Conservation (phyloP, 2,797 vertebrate species). For the Xenops minutus region DNA sequence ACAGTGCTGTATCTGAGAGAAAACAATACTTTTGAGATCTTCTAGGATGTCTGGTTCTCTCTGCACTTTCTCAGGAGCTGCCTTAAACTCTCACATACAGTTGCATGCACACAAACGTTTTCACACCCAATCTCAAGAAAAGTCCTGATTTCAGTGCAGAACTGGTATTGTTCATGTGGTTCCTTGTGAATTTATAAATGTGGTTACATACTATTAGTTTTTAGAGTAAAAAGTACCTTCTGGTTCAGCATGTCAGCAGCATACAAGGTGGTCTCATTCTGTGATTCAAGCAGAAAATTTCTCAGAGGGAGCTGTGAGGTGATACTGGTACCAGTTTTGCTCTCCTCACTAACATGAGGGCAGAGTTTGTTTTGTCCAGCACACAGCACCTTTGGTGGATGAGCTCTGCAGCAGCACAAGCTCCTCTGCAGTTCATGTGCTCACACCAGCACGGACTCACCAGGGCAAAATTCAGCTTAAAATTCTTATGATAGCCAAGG, state of each 20-base stretch:
- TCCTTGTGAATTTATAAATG: neutral
- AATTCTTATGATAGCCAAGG: neutral
- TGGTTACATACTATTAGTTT: neutral
- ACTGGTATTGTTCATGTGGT: neutral
- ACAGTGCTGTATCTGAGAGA: neutral
- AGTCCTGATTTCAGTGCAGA: neutral
- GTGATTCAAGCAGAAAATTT: neutral
- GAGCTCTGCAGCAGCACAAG: neutral
- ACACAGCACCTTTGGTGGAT: neutral
- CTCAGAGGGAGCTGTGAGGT: neutral
- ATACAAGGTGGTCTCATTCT: neutral
- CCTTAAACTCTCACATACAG: neutral
- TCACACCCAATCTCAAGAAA: neutral
- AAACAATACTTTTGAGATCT: neutral
- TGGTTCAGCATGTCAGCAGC: neutral
- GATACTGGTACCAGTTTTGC: neutral
- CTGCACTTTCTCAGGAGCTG: neutral
- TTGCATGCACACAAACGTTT: neutral
- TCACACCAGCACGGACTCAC: neutral
- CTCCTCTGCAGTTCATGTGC: neutral
- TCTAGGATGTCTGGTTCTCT: neutral
- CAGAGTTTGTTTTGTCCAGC: neutral
- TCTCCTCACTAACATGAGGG: neutral
- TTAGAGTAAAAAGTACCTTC: neutral
- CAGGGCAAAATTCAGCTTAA: neutral